Evolutionary conservation across 2,113 vertebrate genomes (phyloP).

Genomic region (Datnioides undecimradiatus): DNA sequence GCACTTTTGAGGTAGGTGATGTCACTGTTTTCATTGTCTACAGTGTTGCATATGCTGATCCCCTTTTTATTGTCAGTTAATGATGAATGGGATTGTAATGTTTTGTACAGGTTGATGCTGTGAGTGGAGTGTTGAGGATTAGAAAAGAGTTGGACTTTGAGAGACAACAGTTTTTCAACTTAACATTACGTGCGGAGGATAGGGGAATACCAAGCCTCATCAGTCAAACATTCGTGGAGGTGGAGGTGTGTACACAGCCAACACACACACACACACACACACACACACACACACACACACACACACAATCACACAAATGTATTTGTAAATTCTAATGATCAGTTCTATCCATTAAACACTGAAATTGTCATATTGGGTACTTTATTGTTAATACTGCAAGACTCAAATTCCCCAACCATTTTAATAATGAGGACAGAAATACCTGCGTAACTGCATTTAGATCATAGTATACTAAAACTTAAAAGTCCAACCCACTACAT

Average conservation of each 20-base stretch:
- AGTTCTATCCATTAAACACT: slow-evolving; percentile 5
- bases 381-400: too few species aligned
- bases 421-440: background rate
- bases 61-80: slow-evolving; percentile 22
- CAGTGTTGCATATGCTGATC: background rate
- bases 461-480: background rate
- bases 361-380: too few species aligned
- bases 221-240: slow-evolving; percentile 92
- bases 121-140: slow-evolving; percentile 90
- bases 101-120: slow-evolving; percentile 83
- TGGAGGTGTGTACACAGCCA: slow-evolving; percentile 82
- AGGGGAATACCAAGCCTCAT: slow-evolving; percentile 89
- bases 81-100: slow-evolving; percentile 35
- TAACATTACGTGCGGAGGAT: slow-evolving; percentile 92
- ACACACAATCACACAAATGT: background rate
- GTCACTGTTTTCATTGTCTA: slow-evolving; percentile 25
- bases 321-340: slow-evolving; percentile 15
- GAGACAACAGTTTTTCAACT: slow-evolving; percentile 94
- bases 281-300: background rate
- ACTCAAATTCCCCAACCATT: background rate
- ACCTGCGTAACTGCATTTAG: too few species aligned
- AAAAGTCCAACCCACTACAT: background rate
- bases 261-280: background rate
- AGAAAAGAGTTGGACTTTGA: slow-evolving; percentile 93
- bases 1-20: slow-evolving; percentile 92